These are phyloP conservation scores for Aradophagus sp. DNA, from an alignment of 1,140 invertebrate genomes.

Conservation along the genomic window DNA sequence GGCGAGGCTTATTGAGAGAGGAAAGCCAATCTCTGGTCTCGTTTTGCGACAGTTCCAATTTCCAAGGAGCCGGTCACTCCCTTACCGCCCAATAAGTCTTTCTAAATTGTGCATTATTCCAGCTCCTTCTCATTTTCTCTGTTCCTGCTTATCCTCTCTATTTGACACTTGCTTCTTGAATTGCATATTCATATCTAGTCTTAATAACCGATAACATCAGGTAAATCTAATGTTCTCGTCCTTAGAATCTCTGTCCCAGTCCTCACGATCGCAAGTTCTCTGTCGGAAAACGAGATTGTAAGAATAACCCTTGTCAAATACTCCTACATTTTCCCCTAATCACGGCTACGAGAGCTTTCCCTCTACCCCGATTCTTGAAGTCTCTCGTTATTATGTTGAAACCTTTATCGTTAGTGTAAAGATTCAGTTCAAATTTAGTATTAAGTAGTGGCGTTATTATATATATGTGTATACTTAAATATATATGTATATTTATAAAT, in stretches of 20 bases:
- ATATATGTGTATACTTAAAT: too few relatives aligned
- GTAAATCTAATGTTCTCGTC: slow-evolving; percentile 25
- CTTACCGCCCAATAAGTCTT: background rate
- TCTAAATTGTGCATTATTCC: slow-evolving; percentile 7
- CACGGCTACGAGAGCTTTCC: background rate
- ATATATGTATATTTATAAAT: too few relatives aligned
- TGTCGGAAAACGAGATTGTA: slow-evolving; percentile 43
- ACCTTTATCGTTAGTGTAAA: slow-evolving; percentile 52
- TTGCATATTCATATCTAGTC: slow-evolving; percentile 40
- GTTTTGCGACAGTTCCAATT: slow-evolving; percentile 32
- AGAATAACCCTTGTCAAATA: slow-evolving; percentile 20
- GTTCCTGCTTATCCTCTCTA: slow-evolving; percentile 6
- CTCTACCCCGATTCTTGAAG: background rate
- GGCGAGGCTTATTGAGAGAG: slow-evolving; percentile 6
- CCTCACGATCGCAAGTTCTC: slow-evolving; percentile 13
- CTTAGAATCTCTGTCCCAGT: slow-evolving; percentile 37
- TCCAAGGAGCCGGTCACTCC: slow-evolving; percentile 1
- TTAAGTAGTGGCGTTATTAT: slow-evolving; percentile 55
- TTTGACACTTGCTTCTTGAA: slow-evolving; percentile 9
- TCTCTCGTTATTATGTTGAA: slow-evolving; percentile 33
- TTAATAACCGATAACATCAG: slow-evolving; percentile 26
- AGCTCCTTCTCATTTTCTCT: background rate
- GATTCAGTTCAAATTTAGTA: slow-evolving; percentile 61
- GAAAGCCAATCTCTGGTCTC: slow-evolving; percentile 23
- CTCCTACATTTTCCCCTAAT: slow-evolving; percentile 10